phyloP scores from a whole-genome alignment of 2,113 vertebrate genomes.

The Meles meles region DNA sequence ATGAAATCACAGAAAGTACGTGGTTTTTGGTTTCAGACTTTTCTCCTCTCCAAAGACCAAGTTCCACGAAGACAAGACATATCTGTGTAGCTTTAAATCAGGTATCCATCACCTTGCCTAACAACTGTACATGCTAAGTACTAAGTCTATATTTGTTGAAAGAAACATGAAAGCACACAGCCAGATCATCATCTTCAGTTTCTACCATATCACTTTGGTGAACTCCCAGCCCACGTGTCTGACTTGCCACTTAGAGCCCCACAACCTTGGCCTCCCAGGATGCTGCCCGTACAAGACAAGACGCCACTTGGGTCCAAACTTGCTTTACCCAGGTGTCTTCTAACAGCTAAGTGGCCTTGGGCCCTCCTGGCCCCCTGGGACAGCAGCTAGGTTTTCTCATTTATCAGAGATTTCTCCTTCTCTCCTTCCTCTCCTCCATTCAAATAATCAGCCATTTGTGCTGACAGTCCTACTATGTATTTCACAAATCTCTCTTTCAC shows the following conservation, averaged over 20 bases:
- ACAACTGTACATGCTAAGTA: background rate
- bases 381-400: background rate
- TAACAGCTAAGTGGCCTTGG: background rate
- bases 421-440: background rate
- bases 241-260: accelerated
- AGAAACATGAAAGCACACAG: background rate
- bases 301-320: accelerated
- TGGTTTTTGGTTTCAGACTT: background rate
- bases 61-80: background rate
- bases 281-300: background rate
- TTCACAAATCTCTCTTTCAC: background rate
- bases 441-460: too few species aligned
- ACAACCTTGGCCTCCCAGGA: accelerated
- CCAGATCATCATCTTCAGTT: background rate
- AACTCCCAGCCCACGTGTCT: too few species aligned
- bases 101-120: background rate
- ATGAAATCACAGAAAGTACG: background rate
- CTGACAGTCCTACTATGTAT: background rate
- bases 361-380: too few species aligned
- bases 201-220: background rate
- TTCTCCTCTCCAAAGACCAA: background rate
- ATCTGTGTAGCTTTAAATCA: background rate
- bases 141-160: background rate
- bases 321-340: background rate
- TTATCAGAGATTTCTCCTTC: background rate